Base-by-base conservation (phyloP, 2,888 invertebrate species). In the Pollenia angustigena region DNA sequence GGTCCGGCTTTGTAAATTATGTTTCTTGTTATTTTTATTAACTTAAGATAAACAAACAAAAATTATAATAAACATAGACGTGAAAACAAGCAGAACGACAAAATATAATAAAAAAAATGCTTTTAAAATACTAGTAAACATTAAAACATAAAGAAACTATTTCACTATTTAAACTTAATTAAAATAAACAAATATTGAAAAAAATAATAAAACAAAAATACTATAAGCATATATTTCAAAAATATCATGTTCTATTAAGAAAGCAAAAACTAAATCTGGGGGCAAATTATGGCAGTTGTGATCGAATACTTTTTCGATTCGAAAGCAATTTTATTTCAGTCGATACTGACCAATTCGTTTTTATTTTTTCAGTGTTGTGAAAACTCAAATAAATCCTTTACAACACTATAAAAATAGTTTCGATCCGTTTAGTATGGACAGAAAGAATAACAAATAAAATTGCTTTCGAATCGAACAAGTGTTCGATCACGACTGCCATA, bases 1-100 rank as follows among this genome's bases (percentile, higher is more conserved):
- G 91, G 91, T 18, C 91, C 91, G 58, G 90, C 90, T 81, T 90
- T 91, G 90, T 91, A 92, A 91, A 88, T 86, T 83, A 75, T 4
- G 32, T 62, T 52, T 69, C 54, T 62, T 56, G 18, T 85, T 83
- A 74, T 71, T 64, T 68, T 87, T 84, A 50, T 60, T 79, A 85
- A 78, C 66, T 75, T 82, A 76, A 69, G 54, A 18, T 79, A 68
- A 74, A 84, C 58, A 80, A 71, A 56, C 46, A 82, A 74, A 80
- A 68, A 62, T 42, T 66, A 68, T 32, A 81, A 80, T 42, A 81
- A 88, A 42, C 58, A 74, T 56, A 69, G 40, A 64, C 32, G 16
- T 50, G 44, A 62, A 81, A 74, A 76, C 48, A 86, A 62, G 85
- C 32, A 18, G 60, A 68, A 48, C 50, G 44, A 83, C 76, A 88